phyloP scores from a whole-genome alignment of 2,797 vertebrate species.

The Neosilurus hyrtlii region DNA sequence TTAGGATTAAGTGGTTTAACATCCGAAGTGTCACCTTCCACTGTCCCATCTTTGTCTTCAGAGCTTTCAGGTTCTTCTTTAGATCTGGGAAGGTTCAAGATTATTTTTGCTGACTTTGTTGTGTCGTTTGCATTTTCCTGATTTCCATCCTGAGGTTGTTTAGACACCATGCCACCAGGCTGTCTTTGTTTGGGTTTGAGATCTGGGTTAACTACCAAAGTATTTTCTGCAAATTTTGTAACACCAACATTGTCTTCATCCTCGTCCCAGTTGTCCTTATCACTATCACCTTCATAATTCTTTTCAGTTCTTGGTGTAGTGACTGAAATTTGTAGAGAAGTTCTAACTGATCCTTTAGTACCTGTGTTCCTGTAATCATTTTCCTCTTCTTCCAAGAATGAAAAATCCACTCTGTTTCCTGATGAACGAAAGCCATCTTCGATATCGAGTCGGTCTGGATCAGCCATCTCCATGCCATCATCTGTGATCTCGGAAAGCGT shows the following conservation, averaged over 20 bases:
- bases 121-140: conserved; percentile 21
- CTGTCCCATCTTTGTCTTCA: conserved; percentile 19
- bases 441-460: conserved; percentile 53
- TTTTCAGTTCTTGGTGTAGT: conserved; percentile 30
- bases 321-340: conserved; percentile 12
- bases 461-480: conserved; percentile 18
- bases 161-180: neutral
- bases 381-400: conserved; percentile 74
- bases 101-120: conserved; percentile 24
- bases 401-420: conserved; percentile 70
- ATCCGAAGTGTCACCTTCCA: conserved; percentile 7
- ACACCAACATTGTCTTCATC: conserved; percentile 38
- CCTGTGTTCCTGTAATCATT: conserved; percentile 45
- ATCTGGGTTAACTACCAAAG: conserved; percentile 6
- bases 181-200: conserved; percentile 1
- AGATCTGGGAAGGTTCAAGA: conserved; percentile 6
- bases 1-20: neutral
- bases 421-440: conserved; percentile 70
- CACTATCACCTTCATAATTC: conserved; percentile 44
- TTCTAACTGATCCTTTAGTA: conserved; percentile 6
- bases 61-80: conserved; percentile 40
- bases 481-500: neutral
- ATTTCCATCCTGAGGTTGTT: neutral
- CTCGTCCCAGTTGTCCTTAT: conserved; percentile 46
- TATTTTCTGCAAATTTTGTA: conserved; percentile 16